Percentiles rank a stretch among this genome's conserved stretches.
Evolutionary conservation across 2,888 invertebrate species (phyloP).

Genomic region (Scaptomyza cyrtandrae): DNA sequence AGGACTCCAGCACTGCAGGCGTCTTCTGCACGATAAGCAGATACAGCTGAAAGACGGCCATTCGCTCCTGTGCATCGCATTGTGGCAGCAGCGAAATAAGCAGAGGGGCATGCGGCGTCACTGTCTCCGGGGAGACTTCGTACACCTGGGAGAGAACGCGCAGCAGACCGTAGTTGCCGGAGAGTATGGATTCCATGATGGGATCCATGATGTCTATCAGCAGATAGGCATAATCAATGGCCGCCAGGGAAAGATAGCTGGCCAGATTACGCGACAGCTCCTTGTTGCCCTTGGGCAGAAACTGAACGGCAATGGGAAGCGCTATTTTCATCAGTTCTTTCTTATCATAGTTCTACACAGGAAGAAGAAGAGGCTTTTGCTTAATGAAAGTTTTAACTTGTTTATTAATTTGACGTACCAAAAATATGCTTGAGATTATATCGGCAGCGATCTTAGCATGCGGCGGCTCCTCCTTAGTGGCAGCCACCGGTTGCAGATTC

Average conservation of each 20-base stretch:
- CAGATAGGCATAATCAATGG: constrained; percentile 94
- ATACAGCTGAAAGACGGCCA: constrained; percentile 92
- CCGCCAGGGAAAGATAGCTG: constrained; percentile 95
- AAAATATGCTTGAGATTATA: constrained; percentile 96
- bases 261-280: constrained; percentile 96
- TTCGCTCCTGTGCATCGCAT: constrained; percentile 94
- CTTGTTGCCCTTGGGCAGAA: constrained; percentile 94
- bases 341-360: constrained; percentile 86
- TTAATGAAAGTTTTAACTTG: not conserved
- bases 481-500: constrained; percentile 90
- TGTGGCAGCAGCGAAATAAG: constrained; percentile 91
- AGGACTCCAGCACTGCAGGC: constrained; percentile 90
- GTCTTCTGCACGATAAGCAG: constrained; percentile 92
- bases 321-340: constrained; percentile 87
- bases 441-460: constrained; percentile 98
- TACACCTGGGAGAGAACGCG: constrained; percentile 96
- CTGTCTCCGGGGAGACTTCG: constrained; percentile 93
- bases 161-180: constrained; percentile 94
- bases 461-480: constrained; percentile 94
- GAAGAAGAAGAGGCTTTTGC: not conserved
- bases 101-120: constrained; percentile 93
- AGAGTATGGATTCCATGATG: constrained; percentile 95
- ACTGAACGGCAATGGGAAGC: constrained; percentile 95
- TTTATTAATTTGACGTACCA: constrained; percentile 87
- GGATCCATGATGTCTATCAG: constrained; percentile 94